Percentiles rank a stretch among this genome's conserved stretches.
These are phyloP conservation scores for Typhlichthys subterraneus DNA, from an alignment of 2,797 vertebrate species.

Conservation along the genomic window DNA sequence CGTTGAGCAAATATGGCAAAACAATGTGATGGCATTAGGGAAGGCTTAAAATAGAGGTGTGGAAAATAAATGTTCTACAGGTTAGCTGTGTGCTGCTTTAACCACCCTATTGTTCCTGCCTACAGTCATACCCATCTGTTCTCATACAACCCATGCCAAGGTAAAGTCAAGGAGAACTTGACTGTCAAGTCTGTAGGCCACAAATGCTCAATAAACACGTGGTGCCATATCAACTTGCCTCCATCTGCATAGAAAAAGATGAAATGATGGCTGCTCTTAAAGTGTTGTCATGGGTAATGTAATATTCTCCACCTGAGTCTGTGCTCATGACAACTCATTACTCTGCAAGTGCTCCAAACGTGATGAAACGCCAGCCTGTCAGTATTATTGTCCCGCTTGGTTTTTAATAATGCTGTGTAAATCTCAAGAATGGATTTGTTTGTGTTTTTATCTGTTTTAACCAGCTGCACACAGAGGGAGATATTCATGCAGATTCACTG, in stretches of 20 bases:
- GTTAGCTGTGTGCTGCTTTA: too few relatives aligned
- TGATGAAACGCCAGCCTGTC: conserved; percentile 70
- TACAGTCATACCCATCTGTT: conserved; percentile 39
- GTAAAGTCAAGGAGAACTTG: conserved; percentile 58
- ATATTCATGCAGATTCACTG: conserved; percentile 53
- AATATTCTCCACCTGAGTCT: conserved; percentile 56
- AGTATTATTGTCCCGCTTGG: conserved; percentile 57
- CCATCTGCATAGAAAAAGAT: conserved; percentile 41
- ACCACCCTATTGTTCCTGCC: conserved; percentile 38
- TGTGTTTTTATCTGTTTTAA: conserved; percentile 63
- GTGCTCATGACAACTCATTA: conserved; percentile 65
- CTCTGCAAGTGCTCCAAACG: conserved; percentile 41
- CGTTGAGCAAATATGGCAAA: too few relatives aligned
- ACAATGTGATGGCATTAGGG: neutral
- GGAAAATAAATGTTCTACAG: too few relatives aligned
- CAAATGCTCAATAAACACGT: neutral
- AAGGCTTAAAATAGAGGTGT: too few relatives aligned
- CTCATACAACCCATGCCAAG: conserved; percentile 54
- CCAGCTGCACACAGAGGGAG: conserved; percentile 37
- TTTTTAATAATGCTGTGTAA: conserved; percentile 64
- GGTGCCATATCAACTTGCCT: neutral
- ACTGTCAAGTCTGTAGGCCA: conserved; percentile 36
- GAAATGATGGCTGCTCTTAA: conserved; percentile 50
- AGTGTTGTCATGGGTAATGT: conserved; percentile 42
- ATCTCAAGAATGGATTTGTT: conserved; percentile 74